Evolutionary conservation across 2,113 vertebrate genomes (phyloP).

Genomic region (human (Homo sapiens)): DNA sequence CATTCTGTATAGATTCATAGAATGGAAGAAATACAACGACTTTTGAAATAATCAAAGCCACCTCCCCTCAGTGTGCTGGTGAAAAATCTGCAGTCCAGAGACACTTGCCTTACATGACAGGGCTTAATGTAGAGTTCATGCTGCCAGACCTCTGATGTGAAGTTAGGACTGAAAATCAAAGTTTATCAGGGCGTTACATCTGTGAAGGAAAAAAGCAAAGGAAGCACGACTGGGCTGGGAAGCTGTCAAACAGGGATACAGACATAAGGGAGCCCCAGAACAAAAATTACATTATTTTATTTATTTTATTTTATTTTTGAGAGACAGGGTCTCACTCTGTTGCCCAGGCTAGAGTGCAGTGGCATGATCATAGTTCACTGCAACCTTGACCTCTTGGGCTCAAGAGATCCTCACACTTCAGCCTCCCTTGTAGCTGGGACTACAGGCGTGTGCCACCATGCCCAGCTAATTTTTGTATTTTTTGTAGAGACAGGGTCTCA

Average conservation of each 20-base stretch:
- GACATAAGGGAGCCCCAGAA: not conserved
- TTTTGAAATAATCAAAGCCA: not conserved
- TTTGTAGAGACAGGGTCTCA: too few relatives aligned
- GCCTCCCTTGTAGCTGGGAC: too few relatives aligned
- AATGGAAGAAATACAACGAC: not conserved
- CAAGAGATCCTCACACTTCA: too few relatives aligned
- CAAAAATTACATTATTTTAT: too few relatives aligned
- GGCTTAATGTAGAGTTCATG: not conserved
- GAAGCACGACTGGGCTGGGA: rapidly evolving
- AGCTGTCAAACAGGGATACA: rapidly evolving
- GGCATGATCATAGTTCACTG: too few relatives aligned
- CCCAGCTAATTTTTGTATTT: too few relatives aligned
- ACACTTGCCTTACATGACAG: not conserved
- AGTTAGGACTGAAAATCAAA: not conserved
- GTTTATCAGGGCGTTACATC: not conserved
- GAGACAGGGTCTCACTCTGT: too few relatives aligned
- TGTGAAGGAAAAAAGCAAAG: not conserved
- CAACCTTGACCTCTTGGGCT: too few relatives aligned
- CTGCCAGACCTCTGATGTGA: not conserved
- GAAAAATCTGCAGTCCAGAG: not conserved
- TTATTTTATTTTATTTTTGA: too few relatives aligned
- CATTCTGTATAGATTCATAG: not conserved
- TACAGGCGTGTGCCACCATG: too few relatives aligned
- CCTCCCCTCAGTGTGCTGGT: not conserved
- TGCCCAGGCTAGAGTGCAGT: too few relatives aligned